These are phyloP conservation scores for Porites rus DNA, from an alignment of 92 coral and sea anemone genomes.

Conservation along the genomic window DNA sequence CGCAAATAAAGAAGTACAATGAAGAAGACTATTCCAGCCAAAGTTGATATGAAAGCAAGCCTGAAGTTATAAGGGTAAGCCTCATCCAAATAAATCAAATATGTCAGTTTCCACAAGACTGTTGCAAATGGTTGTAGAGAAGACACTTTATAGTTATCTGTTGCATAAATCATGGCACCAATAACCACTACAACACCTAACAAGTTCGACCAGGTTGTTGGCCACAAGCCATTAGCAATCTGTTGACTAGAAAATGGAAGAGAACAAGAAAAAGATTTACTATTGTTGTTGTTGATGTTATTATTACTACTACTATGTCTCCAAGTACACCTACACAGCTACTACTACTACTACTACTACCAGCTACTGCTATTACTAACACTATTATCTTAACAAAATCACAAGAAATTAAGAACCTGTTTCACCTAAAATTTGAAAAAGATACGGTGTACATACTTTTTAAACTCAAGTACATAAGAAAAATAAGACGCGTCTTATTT, in stretches of 20 bases:
- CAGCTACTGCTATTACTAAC: no score
- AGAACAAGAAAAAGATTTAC: no score
- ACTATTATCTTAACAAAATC: no score
- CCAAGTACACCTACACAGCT: no score
- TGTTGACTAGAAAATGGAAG: constrained; percentile 75
- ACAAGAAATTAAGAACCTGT: no score
- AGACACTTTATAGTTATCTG: constrained; percentile 69
- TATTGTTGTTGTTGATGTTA: no score
- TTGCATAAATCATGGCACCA: constrained; percentile 82
- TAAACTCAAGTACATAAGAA: no score
- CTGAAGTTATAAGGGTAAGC: constrained; percentile 86
- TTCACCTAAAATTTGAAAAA: no score
- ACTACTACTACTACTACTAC: no score
- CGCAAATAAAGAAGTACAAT: constrained; percentile 81
- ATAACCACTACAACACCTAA: constrained; percentile 77
- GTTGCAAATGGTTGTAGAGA: constrained; percentile 67
- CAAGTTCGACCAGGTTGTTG: constrained; percentile 93
- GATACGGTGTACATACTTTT: no score
- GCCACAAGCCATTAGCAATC: constrained; percentile 98
- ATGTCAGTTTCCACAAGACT: constrained; percentile 82
- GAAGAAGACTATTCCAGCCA: constrained; percentile 90
- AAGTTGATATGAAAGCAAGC: constrained; percentile 67
- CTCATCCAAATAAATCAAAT: constrained; percentile 79
- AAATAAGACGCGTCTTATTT: no score
- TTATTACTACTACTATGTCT: no score